These are phyloP conservation scores for Metopolophium dirhodum DNA, from an alignment of 1,140 invertebrate genomes.

Conservation along the genomic window DNA sequence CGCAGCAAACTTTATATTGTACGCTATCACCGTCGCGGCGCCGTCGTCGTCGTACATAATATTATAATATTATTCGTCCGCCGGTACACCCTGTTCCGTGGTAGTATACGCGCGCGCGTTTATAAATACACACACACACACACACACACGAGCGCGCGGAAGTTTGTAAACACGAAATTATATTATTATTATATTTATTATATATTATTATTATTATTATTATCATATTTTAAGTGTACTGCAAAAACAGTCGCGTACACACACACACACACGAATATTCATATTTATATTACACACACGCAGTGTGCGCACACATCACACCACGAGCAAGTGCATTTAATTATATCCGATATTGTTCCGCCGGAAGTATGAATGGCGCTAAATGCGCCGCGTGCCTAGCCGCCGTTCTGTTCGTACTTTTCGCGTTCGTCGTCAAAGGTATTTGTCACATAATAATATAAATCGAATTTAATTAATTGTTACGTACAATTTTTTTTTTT, in stretches of 20 bases:
- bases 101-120: conserved; percentile 23
- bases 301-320: neutral
- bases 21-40: neutral
- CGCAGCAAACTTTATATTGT: neutral
- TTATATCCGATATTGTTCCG: conserved; percentile 8
- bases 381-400: conserved; percentile 54
- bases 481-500: neutral
- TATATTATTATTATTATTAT: neutral
- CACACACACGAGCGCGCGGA: neutral
- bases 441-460: conserved; percentile 30
- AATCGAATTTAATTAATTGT: neutral
- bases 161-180: conserved; percentile 5
- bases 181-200: neutral
- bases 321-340: neutral
- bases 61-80: conserved; percentile 2
- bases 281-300: neutral
- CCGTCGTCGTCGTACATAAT: neutral
- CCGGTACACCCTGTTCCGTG: conserved; percentile 2
- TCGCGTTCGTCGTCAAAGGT: conserved; percentile 54
- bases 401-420: conserved; percentile 49
- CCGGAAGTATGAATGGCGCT: conserved; percentile 55
- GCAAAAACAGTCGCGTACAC: neutral
- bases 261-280: neutral
- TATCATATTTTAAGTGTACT: neutral
- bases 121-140: conserved; percentile 3